These are phyloP conservation scores for Coelopa frigida DNA, from an alignment of 1,140 invertebrate genomes.

Conservation along the genomic window DNA sequence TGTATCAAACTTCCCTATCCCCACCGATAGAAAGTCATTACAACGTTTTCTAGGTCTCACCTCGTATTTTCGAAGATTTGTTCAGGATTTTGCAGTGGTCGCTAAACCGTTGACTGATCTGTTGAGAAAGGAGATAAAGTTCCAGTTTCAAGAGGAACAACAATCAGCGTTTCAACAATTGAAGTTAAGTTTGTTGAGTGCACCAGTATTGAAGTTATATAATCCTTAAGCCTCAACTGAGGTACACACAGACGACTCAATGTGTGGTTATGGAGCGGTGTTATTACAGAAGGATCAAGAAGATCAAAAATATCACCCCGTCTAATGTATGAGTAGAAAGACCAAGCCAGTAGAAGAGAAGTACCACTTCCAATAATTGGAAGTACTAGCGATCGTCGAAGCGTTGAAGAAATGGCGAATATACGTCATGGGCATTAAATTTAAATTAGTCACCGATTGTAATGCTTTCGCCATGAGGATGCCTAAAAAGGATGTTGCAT, in stretches of 20 bases:
- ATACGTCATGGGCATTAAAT: constrained; percentile 43
- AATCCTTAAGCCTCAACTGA: constrained; percentile 12
- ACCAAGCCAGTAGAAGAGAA: constrained; percentile 37
- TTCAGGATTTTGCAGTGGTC: neutral
- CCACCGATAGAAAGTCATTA: neutral
- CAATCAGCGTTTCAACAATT: too few species aligned
- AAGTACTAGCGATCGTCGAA: constrained; percentile 44
- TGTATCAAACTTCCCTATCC: constrained; percentile 3
- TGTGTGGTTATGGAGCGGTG: constrained; percentile 20
- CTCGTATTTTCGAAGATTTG: neutral
- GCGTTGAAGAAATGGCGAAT: constrained; percentile 41
- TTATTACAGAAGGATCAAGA: constrained; percentile 19
- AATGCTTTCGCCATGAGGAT: too few species aligned
- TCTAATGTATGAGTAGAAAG: constrained; percentile 24
- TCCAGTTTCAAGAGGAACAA: too few species aligned
- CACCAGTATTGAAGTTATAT: constrained; percentile 20
- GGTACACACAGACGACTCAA: constrained; percentile 24
- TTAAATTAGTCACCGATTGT: too few species aligned
- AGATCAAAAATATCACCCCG: constrained; percentile 8
- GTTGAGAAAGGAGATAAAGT: neutral
- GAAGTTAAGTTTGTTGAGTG: constrained; percentile 1
- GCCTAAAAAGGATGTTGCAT: too few species aligned
- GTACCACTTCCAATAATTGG: constrained; percentile 43
- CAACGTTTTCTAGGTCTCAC: constrained; percentile 5
- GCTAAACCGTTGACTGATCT: constrained; percentile 2